phyloP scores from a whole-genome alignment of 2,888 invertebrate genomes.

The Tipula lateralis region DNA sequence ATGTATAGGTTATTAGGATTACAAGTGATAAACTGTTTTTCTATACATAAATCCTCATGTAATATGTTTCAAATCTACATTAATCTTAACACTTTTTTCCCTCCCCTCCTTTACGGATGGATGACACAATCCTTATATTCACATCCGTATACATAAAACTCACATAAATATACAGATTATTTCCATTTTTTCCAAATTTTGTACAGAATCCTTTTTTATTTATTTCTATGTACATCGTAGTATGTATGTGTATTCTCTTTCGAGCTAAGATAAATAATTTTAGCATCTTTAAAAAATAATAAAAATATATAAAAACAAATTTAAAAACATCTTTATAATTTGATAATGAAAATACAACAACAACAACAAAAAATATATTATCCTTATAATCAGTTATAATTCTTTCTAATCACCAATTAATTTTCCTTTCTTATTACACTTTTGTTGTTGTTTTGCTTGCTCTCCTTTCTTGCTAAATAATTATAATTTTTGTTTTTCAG shows the following conservation, averaged over 20 bases:
- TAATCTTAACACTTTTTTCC: neutral
- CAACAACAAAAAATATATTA: neutral
- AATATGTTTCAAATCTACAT: conserved; percentile 19
- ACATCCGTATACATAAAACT: neutral
- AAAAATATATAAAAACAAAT: neutral
- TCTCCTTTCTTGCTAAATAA: conserved; percentile 2
- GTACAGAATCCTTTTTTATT: neutral
- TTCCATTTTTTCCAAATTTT: neutral
- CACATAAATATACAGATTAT: conserved; percentile 1
- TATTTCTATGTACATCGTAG: neutral
- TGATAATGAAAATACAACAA: conserved; percentile 11
- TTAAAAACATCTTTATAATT: conserved; percentile 11
- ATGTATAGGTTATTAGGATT: neutral
- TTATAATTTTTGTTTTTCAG: neutral
- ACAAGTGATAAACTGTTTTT: conserved; percentile 11
- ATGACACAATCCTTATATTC: neutral
- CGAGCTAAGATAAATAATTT: neutral
- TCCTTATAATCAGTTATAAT: conserved; percentile 24
- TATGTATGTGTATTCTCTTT: neutral
- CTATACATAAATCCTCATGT: neutral
- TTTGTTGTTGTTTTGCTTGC: neutral
- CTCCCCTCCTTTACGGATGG: neutral
- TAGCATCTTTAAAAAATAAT: neutral
- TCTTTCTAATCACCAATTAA: conserved; percentile 24
- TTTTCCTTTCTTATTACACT: neutral